phyloP scores from a whole-genome alignment of 2,113 vertebrate species.

The Hemiprocne comata region DNA sequence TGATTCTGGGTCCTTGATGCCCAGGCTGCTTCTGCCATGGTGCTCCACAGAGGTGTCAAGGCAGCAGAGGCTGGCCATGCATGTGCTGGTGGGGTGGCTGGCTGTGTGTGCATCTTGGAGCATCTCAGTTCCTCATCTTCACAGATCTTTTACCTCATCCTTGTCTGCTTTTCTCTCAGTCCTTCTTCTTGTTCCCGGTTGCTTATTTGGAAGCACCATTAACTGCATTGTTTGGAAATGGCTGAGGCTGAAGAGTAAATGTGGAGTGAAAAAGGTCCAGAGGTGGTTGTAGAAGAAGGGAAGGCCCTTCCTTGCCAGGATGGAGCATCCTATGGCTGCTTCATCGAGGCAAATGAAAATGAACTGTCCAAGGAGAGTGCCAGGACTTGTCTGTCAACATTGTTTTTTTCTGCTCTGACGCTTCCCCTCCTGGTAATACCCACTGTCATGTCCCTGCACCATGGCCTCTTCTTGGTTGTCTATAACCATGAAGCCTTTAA shows the following conservation, averaged over 20 bases:
- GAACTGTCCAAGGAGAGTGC: not conserved
- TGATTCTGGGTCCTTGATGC: not conserved
- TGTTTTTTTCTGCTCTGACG: not conserved
- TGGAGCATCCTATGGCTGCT: not conserved
- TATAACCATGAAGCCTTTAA: not conserved
- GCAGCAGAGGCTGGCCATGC: not conserved
- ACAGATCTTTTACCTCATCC: not conserved
- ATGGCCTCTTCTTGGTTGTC: not conserved
- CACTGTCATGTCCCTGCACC: fast-evolving
- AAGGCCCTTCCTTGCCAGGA: not conserved
- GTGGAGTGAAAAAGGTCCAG: not conserved
- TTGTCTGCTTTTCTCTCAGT: fast-evolving
- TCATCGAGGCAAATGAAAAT: not conserved
- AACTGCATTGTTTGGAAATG: not conserved
- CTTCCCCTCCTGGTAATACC: not conserved
- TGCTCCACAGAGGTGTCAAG: fast-evolving
- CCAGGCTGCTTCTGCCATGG: not conserved
- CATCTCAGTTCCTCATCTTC: not conserved
- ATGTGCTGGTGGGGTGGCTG: not conserved
- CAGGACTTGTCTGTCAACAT: not conserved
- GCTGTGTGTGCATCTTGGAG: fast-evolving
- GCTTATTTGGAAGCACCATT: not conserved
- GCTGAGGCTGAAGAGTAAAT: not conserved
- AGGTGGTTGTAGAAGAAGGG: not conserved
- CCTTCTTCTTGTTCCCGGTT: not conserved